Evolutionary conservation across 1,140 invertebrate species (phyloP), one percentile per base, ranked within the genome.

Genomic region (Phortica variegata): DNA sequence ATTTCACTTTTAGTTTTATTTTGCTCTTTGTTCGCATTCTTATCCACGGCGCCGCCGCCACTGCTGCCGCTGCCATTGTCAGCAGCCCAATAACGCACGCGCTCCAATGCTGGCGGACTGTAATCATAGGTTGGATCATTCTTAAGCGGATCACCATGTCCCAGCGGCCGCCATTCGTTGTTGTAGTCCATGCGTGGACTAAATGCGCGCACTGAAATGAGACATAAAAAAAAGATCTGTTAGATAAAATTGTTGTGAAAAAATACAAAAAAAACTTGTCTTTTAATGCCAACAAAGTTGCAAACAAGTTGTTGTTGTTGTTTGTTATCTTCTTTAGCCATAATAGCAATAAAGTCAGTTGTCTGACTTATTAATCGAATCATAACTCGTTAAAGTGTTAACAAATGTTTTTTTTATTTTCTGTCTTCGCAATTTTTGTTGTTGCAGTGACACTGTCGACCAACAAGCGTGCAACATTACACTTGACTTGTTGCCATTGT

Each of bases 41-140:
- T 54, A 3, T 46, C 58, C 26, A 56, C 57, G 10, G 60, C 73
- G 68, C 50, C 76, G 63, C 23, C 73, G n/a, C n/a, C n/a, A 61
- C 56, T 83, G 54, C 21, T 79, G 72, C 38, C 59, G 60, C 47
- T 76, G 69, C 47, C 81, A 73, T 61, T 69, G 26, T 61, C 69
- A 39, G 87, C 85, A 12, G 85, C 76, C 87, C 88, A 89, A 57
- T 90, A 90, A 53, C 86, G 86, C 10, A 89, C 87, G 15, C 82
- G 77, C 21, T 89, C 87, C 20, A 89, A 66, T 3, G 87, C 83
- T 3, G 88, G 87, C 2, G 87, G 88, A 16, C 88, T 86, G 61
- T 90, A 90, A 60, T 89, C 87, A 60, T 86, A 90, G 2, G 87
- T 90, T 1, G 88, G 87, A 71, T 89, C 87, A 60, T 89, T 89